A percentile compares a stretch with the other conserved stretches of the same genome.
Conservation (phyloP, 2,888 invertebrate genomes). For the Apamea crenata region DNA sequence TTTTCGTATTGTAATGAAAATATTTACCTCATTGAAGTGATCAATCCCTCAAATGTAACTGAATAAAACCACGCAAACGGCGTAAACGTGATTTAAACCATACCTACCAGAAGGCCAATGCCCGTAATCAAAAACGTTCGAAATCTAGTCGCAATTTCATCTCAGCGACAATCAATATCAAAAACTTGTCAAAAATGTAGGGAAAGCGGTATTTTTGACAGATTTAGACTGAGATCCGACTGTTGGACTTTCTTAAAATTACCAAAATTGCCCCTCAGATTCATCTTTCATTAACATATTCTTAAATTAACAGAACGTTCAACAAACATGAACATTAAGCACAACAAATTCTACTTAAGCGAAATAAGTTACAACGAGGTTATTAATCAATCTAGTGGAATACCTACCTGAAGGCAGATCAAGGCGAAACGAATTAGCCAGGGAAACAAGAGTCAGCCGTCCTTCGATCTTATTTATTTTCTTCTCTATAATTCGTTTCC, state of each 20-base stretch:
- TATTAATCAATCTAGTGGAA: constrained; percentile 66
- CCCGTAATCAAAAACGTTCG: too few relatives aligned
- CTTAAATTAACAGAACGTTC: neutral
- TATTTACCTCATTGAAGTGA: neutral
- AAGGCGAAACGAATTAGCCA: constrained; percentile 64
- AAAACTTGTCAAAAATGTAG: too few relatives aligned
- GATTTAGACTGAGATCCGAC: too few relatives aligned
- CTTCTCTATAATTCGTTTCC: constrained; percentile 81
- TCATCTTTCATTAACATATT: neutral
- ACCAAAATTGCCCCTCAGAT: neutral
- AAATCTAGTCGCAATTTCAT: too few relatives aligned
- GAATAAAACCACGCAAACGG: neutral
- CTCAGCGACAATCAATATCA: too few relatives aligned
- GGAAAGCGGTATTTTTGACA: too few relatives aligned
- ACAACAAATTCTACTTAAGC: constrained; percentile 42
- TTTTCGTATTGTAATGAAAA: neutral
- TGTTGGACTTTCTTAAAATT: too few relatives aligned
- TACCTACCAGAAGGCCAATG: neutral
- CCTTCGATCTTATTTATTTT: constrained; percentile 82
- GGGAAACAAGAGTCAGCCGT: constrained; percentile 68
- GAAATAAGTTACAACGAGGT: constrained; percentile 42
- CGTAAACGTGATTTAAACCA: neutral
- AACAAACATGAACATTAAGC: constrained; percentile 19
- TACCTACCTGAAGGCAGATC: constrained; percentile 60
- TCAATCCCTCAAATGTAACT: neutral